phyloP scores from a whole-genome alignment of 2,797 vertebrate species.

The Hafferia zeledoni region DNA sequence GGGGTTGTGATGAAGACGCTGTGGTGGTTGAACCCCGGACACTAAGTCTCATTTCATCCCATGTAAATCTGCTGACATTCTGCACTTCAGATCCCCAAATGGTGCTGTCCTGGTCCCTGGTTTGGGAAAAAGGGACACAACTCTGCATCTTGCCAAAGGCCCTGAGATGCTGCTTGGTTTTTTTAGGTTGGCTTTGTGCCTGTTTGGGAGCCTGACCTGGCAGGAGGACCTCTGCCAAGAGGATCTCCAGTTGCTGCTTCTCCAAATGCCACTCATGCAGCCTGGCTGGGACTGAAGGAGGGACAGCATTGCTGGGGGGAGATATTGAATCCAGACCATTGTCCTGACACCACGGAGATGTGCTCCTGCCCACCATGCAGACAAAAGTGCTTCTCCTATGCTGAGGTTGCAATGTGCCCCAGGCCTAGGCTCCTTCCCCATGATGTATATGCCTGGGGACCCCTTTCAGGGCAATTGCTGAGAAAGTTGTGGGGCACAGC shows the following conservation, averaged over 20 bases:
- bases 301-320: neutral
- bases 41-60: neutral
- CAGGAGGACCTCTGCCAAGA: constrained; percentile 9
- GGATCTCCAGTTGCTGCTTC: neutral
- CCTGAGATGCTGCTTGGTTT: neutral
- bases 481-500: neutral
- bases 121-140: neutral
- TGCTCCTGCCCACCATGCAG: neutral
- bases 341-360: neutral
- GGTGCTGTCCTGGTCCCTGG: neutral
- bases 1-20: neutral
- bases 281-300: neutral
- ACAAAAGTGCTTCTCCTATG: neutral
- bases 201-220: neutral
- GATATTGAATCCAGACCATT: neutral
- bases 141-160: neutral
- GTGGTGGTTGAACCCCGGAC: neutral
- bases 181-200: neutral
- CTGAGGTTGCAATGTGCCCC: neutral
- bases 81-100: neutral
- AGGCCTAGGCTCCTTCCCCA: neutral
- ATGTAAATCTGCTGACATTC: neutral
- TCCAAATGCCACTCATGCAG: neutral
- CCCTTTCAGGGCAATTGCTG: neutral
- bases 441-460: neutral